phyloP scores from a whole-genome alignment of 2,113 vertebrate species.

The Mesitornis unicolor region DNA sequence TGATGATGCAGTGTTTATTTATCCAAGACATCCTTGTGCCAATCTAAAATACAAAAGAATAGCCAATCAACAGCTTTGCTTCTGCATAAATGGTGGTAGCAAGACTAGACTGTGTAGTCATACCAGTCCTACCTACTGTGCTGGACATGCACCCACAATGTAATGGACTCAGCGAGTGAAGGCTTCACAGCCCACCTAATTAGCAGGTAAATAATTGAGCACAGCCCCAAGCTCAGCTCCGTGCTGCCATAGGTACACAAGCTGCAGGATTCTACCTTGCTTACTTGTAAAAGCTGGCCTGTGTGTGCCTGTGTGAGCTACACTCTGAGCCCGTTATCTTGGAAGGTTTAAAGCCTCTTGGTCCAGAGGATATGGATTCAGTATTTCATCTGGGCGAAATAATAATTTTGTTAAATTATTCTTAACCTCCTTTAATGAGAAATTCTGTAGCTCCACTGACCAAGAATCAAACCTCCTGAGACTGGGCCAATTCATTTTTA shows the following conservation, averaged over 20 bases:
- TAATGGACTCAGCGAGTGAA: neutral
- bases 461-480: neutral
- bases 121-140: neutral
- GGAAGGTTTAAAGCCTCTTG: neutral
- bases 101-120: neutral
- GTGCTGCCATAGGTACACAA: neutral
- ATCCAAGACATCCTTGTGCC: neutral
- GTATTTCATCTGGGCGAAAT: neutral
- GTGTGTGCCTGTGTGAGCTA: rapidly evolving
- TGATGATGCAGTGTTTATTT: neutral
- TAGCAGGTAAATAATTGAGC: neutral
- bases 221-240: neutral
- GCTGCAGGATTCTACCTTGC: neutral
- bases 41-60: neutral
- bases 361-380: neutral
- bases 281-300: neutral
- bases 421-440: neutral
- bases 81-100: neutral
- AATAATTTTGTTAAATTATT: neutral
- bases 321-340: neutral
- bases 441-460: neutral
- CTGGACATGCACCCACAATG: neutral
- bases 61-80: neutral
- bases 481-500: neutral
- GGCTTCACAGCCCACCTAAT: neutral